These are phyloP conservation scores for Mercenaria mercenaria DNA, from an alignment of 1,140 invertebrate genomes.

Conservation along the genomic window DNA sequence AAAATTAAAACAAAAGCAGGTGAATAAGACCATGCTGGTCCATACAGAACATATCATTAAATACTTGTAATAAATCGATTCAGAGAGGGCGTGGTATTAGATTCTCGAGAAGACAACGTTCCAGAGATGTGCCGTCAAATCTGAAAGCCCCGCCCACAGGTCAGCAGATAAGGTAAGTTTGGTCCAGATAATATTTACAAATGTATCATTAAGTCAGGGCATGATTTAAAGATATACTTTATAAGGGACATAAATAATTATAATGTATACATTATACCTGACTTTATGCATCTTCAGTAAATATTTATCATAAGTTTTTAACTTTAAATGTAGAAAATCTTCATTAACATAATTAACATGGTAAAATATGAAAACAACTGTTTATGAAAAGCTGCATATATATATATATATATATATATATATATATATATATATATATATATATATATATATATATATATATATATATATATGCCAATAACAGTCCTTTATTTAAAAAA, in stretches of 20 bases:
- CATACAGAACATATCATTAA: not conserved
- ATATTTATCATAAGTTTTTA: not conserved
- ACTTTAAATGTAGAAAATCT: not conserved
- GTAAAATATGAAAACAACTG: too few species aligned
- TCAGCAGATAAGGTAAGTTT: constrained; percentile 10
- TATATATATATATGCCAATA: too few species aligned
- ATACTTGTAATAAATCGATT: not conserved
- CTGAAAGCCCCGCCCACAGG: not conserved
- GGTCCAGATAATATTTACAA: too few species aligned
- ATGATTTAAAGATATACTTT: too few species aligned
- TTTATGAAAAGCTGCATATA: too few species aligned
- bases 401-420: too few species aligned
- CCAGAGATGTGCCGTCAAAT: not conserved
- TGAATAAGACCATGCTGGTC: not conserved
- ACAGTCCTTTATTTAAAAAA: too few species aligned
- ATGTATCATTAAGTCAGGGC: too few species aligned
- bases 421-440: too few species aligned
- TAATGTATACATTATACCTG: not conserved
- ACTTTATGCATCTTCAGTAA: too few species aligned
- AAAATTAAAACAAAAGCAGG: too few species aligned
- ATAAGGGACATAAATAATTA: not conserved
- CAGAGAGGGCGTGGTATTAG: not conserved
- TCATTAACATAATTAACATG: not conserved
- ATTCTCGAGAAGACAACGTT: not conserved
- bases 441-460: too few species aligned